These are phyloP conservation scores for Zaprionus bogoriensis DNA, from an alignment of 2,888 invertebrate genomes.

Conservation along the genomic window DNA sequence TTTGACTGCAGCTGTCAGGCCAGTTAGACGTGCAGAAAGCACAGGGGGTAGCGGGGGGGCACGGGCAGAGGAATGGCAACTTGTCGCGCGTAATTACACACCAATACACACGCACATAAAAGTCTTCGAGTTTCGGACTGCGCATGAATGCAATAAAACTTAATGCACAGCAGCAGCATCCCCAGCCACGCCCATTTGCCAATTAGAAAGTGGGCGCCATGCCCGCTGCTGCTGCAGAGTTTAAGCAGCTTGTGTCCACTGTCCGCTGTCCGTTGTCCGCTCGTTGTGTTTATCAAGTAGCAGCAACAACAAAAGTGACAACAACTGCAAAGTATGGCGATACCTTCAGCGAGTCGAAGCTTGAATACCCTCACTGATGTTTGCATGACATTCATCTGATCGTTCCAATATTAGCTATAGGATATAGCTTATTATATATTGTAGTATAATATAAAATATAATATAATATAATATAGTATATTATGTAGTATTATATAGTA, in stretches of 20 bases:
- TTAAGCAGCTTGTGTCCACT: conserved; percentile 13
- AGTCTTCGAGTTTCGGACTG: conserved; percentile 29
- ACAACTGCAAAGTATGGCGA: neutral
- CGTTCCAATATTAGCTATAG: too few relatives aligned
- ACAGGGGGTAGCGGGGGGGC: neutral
- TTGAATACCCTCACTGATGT: neutral
- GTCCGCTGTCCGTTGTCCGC: neutral
- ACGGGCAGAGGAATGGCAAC: conserved; percentile 20
- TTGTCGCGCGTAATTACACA: conserved; percentile 75
- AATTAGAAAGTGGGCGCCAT: conserved; percentile 44
- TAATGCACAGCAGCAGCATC: conserved; percentile 35
- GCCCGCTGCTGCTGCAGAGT: too few relatives aligned
- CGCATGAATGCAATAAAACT: conserved; percentile 48
- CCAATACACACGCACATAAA: conserved; percentile 43
- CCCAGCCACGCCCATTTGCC: conserved; percentile 10
- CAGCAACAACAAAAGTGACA: conserved; percentile 21
- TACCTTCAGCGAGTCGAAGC: neutral
- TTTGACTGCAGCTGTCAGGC: conserved; percentile 73
- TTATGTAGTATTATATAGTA: too few relatives aligned
- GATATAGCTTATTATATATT: too few relatives aligned
- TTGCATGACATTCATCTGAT: too few relatives aligned
- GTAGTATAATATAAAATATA: too few relatives aligned
- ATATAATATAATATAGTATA: too few relatives aligned
- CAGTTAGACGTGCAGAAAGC: conserved; percentile 45
- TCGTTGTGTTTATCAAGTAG: conserved; percentile 55